Evolutionary conservation across 1,140 invertebrate species (phyloP).

Genomic region (Cyrtorhinus lividipennis): DNA sequence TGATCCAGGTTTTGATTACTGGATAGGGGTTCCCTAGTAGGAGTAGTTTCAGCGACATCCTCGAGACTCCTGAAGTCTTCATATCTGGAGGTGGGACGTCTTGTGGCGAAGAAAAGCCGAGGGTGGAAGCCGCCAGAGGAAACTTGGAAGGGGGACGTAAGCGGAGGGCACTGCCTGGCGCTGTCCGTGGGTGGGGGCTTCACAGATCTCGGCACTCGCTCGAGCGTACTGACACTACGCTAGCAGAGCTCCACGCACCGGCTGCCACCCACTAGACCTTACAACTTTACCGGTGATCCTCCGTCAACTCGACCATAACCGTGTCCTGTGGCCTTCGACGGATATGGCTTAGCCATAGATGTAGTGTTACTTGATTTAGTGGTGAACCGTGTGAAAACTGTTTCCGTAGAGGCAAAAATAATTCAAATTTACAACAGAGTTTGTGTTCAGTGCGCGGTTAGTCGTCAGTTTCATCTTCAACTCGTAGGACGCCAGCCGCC

Average conservation of each 20-base stretch:
- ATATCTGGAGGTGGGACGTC: conserved; percentile 1
- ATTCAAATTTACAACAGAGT: too few species aligned
- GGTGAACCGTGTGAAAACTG: background rate
- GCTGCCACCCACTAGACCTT: conserved; percentile 9
- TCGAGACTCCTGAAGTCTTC: background rate
- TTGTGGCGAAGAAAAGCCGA: background rate
- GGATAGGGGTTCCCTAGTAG: too few species aligned
- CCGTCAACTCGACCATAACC: conserved; percentile 6
- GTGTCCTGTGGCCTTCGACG: conserved; percentile 5
- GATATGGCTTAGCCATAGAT: background rate
- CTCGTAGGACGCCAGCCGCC: background rate
- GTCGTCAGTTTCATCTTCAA: background rate
- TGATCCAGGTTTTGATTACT: too few species aligned
- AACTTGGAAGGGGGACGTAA: background rate
- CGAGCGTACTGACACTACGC: conserved; percentile 7
- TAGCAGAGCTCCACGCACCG: conserved; percentile 9
- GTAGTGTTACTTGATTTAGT: too few species aligned
- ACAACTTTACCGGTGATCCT: background rate
- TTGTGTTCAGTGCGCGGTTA: background rate
- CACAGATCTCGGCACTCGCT: conserved; percentile 9
- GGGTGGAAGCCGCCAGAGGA: background rate
- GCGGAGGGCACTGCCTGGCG: background rate
- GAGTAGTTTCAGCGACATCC: too few species aligned
- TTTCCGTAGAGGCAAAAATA: too few species aligned
- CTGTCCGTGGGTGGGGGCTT: conserved; percentile 2